phyloP scores from a whole-genome alignment of 2,888 invertebrate genomes.

The Prionchulus punctatus region DNA sequence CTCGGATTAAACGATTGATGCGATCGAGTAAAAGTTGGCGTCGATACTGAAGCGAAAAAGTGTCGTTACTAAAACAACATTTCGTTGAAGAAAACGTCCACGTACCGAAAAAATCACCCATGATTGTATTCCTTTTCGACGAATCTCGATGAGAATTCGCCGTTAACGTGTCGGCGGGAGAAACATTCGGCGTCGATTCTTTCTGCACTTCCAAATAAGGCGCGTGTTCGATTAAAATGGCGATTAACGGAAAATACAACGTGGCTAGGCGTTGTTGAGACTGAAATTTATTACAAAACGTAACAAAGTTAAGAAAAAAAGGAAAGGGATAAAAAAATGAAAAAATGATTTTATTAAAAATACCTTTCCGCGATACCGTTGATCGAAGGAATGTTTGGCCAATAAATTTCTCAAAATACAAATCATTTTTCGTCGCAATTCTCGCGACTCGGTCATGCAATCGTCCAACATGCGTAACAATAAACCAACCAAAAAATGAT shows the following conservation, averaged over 20 bases:
- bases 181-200: not conserved
- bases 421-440: slow-evolving; percentile 63
- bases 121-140: not conserved
- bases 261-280: slow-evolving; percentile 57
- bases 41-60: too few relatives aligned
- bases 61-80: too few relatives aligned
- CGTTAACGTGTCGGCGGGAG: too few relatives aligned
- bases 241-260: slow-evolving; percentile 77
- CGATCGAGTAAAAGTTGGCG: too few relatives aligned
- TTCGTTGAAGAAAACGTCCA: not conserved
- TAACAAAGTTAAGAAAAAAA: not conserved
- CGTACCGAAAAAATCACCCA: not conserved
- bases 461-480: slow-evolving; percentile 70
- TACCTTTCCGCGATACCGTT: slow-evolving; percentile 63
- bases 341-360: slow-evolving; percentile 9
- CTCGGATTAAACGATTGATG: too few relatives aligned
- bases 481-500: slow-evolving; percentile 75
- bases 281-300: not conserved
- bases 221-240: slow-evolving; percentile 55
- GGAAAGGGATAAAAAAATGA: not conserved
- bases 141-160: too few relatives aligned
- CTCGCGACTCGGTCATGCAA: slow-evolving; percentile 65
- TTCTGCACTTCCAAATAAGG: not conserved
- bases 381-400: slow-evolving; percentile 84
- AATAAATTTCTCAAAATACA: slow-evolving; percentile 63